Conservation (phyloP, 1,140 invertebrate species). For the Penaeus vannamei region DNA sequence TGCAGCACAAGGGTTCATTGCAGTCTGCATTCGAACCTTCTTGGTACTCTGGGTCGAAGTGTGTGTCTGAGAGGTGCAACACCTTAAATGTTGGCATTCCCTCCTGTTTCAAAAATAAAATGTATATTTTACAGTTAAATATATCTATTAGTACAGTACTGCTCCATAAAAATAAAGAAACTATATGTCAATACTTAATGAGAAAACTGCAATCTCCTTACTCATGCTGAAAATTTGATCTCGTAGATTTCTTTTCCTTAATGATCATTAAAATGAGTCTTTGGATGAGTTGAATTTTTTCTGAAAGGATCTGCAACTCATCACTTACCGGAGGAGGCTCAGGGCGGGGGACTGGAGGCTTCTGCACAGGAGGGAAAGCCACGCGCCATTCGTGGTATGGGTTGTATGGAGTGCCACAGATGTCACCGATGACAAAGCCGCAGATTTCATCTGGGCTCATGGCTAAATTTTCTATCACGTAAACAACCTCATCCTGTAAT, state of each 20-base stretch:
- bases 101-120: slow-evolving; percentile 32
- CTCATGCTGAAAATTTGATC: too few species aligned
- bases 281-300: not conserved
- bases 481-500: slow-evolving; percentile 84
- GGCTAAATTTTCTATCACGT: slow-evolving; percentile 83
- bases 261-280: not conserved
- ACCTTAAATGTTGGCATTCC: slow-evolving; percentile 82
- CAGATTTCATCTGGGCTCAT: slow-evolving; percentile 90
- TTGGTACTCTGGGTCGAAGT: slow-evolving; percentile 92
- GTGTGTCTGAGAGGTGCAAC: slow-evolving; percentile 92
- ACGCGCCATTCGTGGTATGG: slow-evolving; percentile 93
- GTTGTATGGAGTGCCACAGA: slow-evolving; percentile 82
- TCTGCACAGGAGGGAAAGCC: slow-evolving; percentile 87
- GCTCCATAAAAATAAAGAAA: too few species aligned
- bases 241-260: not conserved
- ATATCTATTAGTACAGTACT: too few species aligned
- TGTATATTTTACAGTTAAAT: not conserved
- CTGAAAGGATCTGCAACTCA: not conserved
- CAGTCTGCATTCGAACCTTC: slow-evolving; percentile 92
- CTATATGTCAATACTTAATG: too few species aligned
- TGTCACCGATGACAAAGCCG: slow-evolving; percentile 91
- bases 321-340: slow-evolving; percentile 77
- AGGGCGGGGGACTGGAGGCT: slow-evolving; percentile 79
- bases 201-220: too few species aligned
- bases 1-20: slow-evolving; percentile 90